Percentiles rank a stretch among this genome's conserved stretches.
These are phyloP conservation scores for Dryococelus australis DNA, from an alignment of 2,888 invertebrate species.

Conservation along the genomic window DNA sequence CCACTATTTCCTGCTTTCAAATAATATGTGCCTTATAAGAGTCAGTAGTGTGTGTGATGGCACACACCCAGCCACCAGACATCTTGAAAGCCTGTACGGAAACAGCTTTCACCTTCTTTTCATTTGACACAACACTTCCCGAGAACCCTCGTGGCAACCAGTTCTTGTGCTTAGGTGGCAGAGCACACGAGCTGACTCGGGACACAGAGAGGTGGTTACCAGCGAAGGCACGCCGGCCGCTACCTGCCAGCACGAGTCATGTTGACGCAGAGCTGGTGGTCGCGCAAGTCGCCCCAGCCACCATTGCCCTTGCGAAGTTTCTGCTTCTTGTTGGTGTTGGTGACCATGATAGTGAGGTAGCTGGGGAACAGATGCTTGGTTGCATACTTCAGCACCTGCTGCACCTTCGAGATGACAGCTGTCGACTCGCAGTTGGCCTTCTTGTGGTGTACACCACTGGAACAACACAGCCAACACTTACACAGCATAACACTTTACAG, in stretches of 20 bases:
- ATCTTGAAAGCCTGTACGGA: no score
- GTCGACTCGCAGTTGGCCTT: constrained; percentile 90
- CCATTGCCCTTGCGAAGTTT: constrained; percentile 91
- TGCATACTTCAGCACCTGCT: constrained; percentile 77
- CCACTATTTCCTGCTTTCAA: no score
- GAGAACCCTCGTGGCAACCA: no score
- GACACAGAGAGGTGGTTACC: background rate
- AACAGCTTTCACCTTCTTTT: no score
- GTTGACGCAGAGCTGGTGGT: constrained; percentile 81
- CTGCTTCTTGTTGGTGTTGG: constrained; percentile 71
- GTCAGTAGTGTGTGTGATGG: no score
- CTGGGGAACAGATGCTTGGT: constrained; percentile 75
- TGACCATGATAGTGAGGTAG: constrained; percentile 70
- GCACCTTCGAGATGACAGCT: constrained; percentile 83
- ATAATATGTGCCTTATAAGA: no score
- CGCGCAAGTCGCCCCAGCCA: constrained; percentile 96
- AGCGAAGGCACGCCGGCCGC: constrained; percentile 41
- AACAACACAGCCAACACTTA: constrained; percentile 51
- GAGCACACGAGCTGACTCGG: background rate
- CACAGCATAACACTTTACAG: background rate
- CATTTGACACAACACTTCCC: no score
- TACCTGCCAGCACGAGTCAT: constrained; percentile 66
- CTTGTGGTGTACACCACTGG: constrained; percentile 95
- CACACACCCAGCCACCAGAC: no score
- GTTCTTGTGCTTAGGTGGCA: background rate